Conservation (phyloP, 1,140 invertebrate species). For the Conus ventricosus region DNA sequence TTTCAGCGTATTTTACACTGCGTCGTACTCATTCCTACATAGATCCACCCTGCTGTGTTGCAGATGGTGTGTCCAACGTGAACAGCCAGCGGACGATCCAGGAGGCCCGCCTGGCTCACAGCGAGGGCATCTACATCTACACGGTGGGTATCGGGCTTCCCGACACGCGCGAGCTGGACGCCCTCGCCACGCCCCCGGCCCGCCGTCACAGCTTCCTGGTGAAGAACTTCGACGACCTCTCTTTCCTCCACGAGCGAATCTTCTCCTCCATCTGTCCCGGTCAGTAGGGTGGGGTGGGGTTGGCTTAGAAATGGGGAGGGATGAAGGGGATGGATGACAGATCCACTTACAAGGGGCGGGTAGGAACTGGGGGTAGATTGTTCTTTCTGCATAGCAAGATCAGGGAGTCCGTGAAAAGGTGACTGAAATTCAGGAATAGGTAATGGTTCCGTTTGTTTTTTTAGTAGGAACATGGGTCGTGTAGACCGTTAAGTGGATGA, state of each 20-base stretch:
- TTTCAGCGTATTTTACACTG: too few relatives aligned
- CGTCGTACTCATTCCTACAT: neutral
- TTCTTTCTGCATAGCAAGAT: too few relatives aligned
- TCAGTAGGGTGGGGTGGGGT: neutral
- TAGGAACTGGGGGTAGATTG: too few relatives aligned
- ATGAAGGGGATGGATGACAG: too few relatives aligned
- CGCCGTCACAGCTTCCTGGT: slow-evolving; percentile 60
- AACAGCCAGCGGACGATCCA: slow-evolving; percentile 44
- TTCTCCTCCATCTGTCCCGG: slow-evolving; percentile 52
- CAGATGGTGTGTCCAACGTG: slow-evolving; percentile 59
- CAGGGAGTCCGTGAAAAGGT: too few relatives aligned
- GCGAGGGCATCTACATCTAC: slow-evolving; percentile 53
- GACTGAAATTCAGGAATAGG: too few relatives aligned
- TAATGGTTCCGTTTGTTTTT: too few relatives aligned
- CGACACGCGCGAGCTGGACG: slow-evolving; percentile 61
- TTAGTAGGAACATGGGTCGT: too few relatives aligned
- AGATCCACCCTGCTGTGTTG: too few relatives aligned
- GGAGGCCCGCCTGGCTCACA: slow-evolving; percentile 44
- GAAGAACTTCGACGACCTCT: slow-evolving; percentile 61
- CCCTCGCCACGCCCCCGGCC: slow-evolving; percentile 57
- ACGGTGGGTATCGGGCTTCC: slow-evolving; percentile 62
- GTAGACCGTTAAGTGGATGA: too few relatives aligned
- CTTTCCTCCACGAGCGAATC: slow-evolving; percentile 56
- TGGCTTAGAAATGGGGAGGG: too few relatives aligned
- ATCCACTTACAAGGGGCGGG: too few relatives aligned